Evolutionary conservation across 2,797 vertebrate species (phyloP), one percentile per base, ranked within the genome.

Genomic region (Dendrocincla tyrannina): DNA sequence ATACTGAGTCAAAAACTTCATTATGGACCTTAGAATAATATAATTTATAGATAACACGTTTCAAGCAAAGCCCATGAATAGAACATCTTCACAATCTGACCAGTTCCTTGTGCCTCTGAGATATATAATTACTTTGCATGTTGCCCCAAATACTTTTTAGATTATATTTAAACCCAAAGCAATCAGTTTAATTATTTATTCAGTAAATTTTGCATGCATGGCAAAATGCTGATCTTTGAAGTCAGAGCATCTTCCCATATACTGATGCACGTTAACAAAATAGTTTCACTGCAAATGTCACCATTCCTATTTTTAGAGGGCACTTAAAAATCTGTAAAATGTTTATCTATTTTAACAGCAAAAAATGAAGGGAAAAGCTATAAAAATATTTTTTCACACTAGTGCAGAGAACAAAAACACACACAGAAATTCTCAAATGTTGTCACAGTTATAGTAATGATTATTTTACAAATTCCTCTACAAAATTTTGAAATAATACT

Each of bases 151-250:
- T 77, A 49, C 16, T 74, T 84, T 83, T 58, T 2, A 70, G 58
- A 68, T 42, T 90, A 67, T 63, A 84, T 77, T 85, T 87, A 94
- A 94, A 85, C 22, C 17, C 37, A 56, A 69, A 84, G 41, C 27
- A 91, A 84, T 91, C 69, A 78, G 55, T 75, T 17, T 69, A 78
- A 75, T 78, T 84, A 74, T 78, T 77, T 88, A 67, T 72, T 81
- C 73, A 50, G 32, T 74, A 60, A 75, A 85, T 53, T 69, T 66
- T 84, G 7, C 39, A 62, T 76, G 30, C 28, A 33, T 74, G 24
- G 32, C 19, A 87, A 89, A 96, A 75, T 64, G 25, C 46, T 89
- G 53, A 53, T 94, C 44, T 85, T 91, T 89, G 52, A 91, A 93
- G 46, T 50, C 55, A 85, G 63, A 88, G 6, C 32, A 70, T 70